phyloP scores from a whole-genome alignment of 2,113 vertebrate species.

The Gymnocephalus cernua region DNA sequence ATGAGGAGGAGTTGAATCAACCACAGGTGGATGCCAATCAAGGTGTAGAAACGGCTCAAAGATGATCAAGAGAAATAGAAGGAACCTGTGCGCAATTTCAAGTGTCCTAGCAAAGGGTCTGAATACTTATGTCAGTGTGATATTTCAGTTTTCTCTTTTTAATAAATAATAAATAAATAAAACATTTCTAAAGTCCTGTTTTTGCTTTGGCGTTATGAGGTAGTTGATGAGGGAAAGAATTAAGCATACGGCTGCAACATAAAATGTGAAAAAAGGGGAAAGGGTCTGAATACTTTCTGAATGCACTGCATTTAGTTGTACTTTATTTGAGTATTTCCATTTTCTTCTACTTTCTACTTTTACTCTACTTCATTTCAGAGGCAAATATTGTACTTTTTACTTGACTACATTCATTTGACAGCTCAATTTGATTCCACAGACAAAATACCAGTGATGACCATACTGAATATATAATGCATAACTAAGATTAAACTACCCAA shows the following conservation, averaged over 20 bases:
- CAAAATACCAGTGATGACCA: not conserved
- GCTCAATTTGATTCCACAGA: not conserved
- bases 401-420: not conserved
- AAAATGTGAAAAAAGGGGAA: no score
- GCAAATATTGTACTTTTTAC: not conserved
- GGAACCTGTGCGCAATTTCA: not conserved
- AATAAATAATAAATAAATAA: not conserved
- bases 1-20: not conserved
- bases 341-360: not conserved
- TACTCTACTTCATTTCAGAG: not conserved
- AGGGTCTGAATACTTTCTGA: no score
- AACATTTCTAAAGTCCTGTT: no score
- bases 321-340: not conserved
- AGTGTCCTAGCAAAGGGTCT: not conserved
- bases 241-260: no score
- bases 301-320: not conserved
- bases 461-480: not conserved
- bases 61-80: not conserved
- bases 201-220: no score
- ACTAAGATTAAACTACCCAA: not conserved
- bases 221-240: not conserved
- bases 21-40: not conserved
- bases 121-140: not conserved
- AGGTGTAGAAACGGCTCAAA: not conserved
- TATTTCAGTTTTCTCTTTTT: not conserved